Evolutionary conservation across 2,888 invertebrate species (phyloP).

Genomic region (Cantharis lateralis): DNA sequence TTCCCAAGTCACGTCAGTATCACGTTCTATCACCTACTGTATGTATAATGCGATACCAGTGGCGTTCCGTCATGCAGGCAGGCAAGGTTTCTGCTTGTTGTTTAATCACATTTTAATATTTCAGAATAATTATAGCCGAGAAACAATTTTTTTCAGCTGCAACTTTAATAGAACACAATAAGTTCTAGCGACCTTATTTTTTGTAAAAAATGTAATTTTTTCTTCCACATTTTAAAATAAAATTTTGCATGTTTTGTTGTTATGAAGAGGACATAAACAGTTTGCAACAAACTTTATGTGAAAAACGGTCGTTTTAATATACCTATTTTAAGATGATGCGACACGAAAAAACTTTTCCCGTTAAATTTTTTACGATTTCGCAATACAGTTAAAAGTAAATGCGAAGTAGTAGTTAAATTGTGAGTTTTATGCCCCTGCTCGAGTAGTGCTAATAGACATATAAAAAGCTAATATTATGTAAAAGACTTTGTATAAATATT

Average conservation of each 20-base stretch:
- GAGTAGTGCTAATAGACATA: conserved; percentile 24
- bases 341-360: conserved; percentile 7
- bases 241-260: neutral
- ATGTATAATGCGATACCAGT: neutral
- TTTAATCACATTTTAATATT: neutral
- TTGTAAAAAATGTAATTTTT: neutral
- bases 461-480: conserved; percentile 32
- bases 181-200: neutral
- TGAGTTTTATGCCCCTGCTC: conserved; percentile 19
- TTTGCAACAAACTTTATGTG: neutral
- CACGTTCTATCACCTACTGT: no score
- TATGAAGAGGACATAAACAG: neutral
- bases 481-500: conserved; percentile 33
- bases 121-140: neutral
- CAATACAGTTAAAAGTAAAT: conserved; percentile 22
- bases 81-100: neutral
- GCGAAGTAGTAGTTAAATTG: conserved; percentile 15
- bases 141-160: neutral
- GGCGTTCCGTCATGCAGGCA: neutral
- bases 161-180: neutral
- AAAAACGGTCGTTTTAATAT: conserved; percentile 2
- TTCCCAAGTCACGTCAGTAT: no score
- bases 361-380: conserved; percentile 21
- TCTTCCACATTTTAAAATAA: neutral
- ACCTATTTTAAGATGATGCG: conserved; percentile 1